A percentile compares a stretch with the other conserved stretches of the same genome.
phyloP scores from a whole-genome alignment of 2,888 invertebrate species.

The Gandaritis pyraliata region DNA sequence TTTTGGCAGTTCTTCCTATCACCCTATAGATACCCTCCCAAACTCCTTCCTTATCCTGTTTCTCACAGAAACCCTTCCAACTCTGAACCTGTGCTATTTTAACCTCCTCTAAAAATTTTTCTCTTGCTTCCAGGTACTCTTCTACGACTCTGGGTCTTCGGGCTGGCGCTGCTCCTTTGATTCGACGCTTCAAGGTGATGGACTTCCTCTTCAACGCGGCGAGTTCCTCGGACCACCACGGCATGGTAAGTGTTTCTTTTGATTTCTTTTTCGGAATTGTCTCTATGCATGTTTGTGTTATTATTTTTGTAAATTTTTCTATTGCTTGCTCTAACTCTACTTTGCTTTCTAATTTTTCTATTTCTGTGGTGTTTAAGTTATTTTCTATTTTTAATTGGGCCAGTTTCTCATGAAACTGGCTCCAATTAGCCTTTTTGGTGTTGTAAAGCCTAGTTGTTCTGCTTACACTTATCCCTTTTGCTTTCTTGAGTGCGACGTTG shows the following conservation, averaged over 20 bases:
- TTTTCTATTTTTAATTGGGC: neutral
- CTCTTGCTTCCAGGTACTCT: neutral
- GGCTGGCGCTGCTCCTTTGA: no score
- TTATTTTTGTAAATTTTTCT: neutral
- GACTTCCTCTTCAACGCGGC: neutral
- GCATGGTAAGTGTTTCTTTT: no score
- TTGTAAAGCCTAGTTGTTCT: neutral
- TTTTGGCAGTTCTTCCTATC: no score
- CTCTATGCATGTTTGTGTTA: neutral
- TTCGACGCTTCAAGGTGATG: no score
- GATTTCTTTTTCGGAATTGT: neutral
- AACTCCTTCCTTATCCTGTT: no score
- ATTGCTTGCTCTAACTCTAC: neutral
- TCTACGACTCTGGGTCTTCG: neutral
- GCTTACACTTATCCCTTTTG: neutral
- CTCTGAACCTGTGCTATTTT: no score
- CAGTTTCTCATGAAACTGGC: neutral
- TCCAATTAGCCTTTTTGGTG: neutral
- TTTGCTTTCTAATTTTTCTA: neutral
- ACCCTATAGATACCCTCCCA: no score
- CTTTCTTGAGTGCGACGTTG: neutral
- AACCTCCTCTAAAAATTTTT: no score
- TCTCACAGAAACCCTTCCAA: no score
- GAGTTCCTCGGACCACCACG: neutral
- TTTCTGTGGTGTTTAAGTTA: neutral